Base-by-base conservation (phyloP, 2,797 vertebrate genomes). In the Sparus aurata region DNA sequence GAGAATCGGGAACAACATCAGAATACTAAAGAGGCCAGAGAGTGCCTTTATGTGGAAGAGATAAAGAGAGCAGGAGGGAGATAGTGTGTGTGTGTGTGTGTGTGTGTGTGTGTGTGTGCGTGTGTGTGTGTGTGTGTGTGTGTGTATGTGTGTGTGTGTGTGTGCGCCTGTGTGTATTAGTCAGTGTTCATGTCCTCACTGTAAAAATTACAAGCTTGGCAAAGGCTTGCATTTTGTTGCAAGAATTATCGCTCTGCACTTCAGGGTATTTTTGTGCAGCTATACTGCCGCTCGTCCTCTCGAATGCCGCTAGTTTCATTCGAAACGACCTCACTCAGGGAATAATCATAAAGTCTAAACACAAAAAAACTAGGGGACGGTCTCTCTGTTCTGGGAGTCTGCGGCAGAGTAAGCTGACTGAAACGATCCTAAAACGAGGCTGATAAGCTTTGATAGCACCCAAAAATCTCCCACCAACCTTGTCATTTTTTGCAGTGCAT, bases 11-110 rank as follows among this genome's bases (percentile, higher is more conserved):
- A 70, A 90, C 76, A 85, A 77, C 75, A 83, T 91, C 84, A 82
- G 92, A 91, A 92, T 92, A 89, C 84, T 88, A 89, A 93, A 86
- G 69, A 92, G 86, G 75, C 73, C 71, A 57, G 74, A 58, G 79
- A 85, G 73, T n/a, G 71, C 27, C 74, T 88, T 80, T 78, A 83
- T 81, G 77, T 79, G 83, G 45, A 60, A 54, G 77, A 54, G 55
- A 66, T 43, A 74, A 46, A 58, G 54, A 47, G 52, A 30, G 54
- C 5, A 1, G 9, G 46, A 66, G 75, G 43, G 52, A 66, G 55
- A 61, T 55, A 41, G 50, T n/a, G 69, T n/a, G n/a, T 63, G 53
- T 59, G 41, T 58, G 34, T 38, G 34, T 38, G 34, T 38, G 34
- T 8, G 34, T 34, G 34, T 30, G 30, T 30, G 30, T 30, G 30